A percentile compares a stretch with the other conserved stretches of the same genome.
phyloP scores from a whole-genome alignment of 2,888 invertebrate genomes.

The Calliphora vomitoria region DNA sequence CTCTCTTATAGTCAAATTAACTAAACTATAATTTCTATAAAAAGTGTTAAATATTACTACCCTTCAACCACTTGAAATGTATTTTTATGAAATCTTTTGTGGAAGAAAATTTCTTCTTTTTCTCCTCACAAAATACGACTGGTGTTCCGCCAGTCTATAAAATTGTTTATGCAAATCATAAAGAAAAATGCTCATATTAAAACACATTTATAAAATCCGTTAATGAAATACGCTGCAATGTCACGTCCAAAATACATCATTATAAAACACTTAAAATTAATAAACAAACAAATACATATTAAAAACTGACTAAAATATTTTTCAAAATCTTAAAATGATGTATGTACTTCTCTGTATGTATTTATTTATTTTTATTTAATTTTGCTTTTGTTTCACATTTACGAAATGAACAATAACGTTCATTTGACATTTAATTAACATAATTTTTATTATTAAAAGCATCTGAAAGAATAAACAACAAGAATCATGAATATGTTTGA shows the following conservation, averaged over 20 bases:
- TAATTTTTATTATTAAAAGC: conserved; percentile 59
- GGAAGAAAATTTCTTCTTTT: too few relatives aligned
- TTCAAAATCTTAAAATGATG: too few relatives aligned
- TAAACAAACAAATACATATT: not conserved
- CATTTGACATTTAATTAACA: conserved; percentile 65
- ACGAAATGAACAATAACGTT: conserved; percentile 32
- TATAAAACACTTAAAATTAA: conserved; percentile 40
- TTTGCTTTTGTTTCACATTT: conserved; percentile 3
- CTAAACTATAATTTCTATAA: too few relatives aligned
- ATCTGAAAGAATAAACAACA: conserved; percentile 30
- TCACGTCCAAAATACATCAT: conserved; percentile 58
- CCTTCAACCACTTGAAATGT: too few relatives aligned
- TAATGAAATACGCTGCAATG: conserved; percentile 41
- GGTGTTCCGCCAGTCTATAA: not conserved
- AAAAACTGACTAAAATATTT: not conserved
- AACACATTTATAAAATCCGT: not conserved
- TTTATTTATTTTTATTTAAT: conserved; percentile 7
- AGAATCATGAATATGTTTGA: not conserved
- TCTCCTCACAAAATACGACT: too few relatives aligned
- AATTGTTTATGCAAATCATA: conserved; percentile 3
- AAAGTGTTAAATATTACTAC: too few relatives aligned
- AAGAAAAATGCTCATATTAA: not conserved
- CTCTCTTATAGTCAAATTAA: too few relatives aligned
- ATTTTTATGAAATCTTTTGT: too few relatives aligned
- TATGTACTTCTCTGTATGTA: not conserved